phyloP scores from a whole-genome alignment of 2,888 invertebrate species.

The Pocota personata region DNA sequence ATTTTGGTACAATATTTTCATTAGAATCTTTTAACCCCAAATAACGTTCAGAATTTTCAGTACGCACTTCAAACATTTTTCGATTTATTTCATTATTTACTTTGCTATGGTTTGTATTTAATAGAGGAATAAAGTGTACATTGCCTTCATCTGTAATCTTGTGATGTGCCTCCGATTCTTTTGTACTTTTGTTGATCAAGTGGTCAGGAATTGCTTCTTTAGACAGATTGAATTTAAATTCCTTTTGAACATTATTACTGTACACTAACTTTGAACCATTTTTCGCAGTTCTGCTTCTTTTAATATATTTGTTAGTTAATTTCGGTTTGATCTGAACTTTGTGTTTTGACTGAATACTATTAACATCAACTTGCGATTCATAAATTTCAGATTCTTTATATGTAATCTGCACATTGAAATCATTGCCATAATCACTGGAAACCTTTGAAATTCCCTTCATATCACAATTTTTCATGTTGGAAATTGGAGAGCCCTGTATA shows the following conservation, averaged over 20 bases:
- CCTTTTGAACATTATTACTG: conserved; percentile 10
- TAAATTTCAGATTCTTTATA: neutral
- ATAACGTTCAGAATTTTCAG: neutral
- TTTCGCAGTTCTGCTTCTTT: conserved; percentile 1
- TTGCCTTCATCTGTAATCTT: neutral
- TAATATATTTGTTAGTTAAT: neutral
- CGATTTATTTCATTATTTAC: neutral
- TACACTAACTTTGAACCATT: neutral
- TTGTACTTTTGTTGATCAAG: neutral
- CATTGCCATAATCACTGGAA: neutral
- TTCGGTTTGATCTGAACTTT: neutral
- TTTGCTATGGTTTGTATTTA: neutral
- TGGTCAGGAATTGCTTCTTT: neutral
- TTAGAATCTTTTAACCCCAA: neutral
- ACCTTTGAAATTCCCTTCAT: neutral
- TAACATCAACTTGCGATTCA: neutral
- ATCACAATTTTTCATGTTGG: neutral
- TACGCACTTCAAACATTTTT: neutral
- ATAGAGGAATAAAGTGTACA: neutral
- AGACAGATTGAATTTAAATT: neutral
- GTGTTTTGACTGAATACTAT: neutral
- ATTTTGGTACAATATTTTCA: neutral
- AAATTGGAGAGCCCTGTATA: neutral
- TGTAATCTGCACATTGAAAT: neutral
- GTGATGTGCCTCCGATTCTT: neutral